Percentiles rank a stretch among this genome's conserved stretches.
Evolutionary conservation across 2,797 vertebrate species (phyloP).

Genomic region (Tragelaphus oryx): DNA sequence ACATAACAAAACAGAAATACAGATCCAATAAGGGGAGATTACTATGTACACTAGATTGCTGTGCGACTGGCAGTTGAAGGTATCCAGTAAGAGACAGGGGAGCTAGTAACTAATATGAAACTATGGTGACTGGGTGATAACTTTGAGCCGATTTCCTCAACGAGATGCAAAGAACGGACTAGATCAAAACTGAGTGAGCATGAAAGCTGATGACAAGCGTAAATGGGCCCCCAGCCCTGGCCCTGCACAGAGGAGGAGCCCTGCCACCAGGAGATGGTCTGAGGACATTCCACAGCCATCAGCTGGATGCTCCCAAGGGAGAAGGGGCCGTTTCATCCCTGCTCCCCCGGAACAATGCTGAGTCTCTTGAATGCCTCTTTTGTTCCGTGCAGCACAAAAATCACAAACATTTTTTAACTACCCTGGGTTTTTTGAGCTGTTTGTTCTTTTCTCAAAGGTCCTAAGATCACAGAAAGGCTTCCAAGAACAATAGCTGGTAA

Average conservation of each 20-base stretch:
- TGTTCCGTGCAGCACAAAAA: conserved; percentile 46
- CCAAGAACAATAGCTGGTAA: conserved; percentile 65
- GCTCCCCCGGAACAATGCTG: conserved; percentile 37
- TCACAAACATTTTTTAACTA: conserved; percentile 59
- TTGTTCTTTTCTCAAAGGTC: conserved; percentile 68
- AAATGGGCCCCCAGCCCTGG: not conserved
- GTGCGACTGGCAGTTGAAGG: not conserved
- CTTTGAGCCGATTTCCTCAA: not conserved
- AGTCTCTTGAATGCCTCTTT: conserved; percentile 59
- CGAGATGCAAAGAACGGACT: not conserved
- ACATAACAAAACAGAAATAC: not conserved
- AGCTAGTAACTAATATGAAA: not conserved
- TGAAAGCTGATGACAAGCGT: not conserved
- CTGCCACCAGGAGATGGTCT: not conserved
- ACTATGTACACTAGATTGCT: not conserved
- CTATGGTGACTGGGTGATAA: not conserved
- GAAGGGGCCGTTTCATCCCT: not conserved
- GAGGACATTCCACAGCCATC: not conserved
- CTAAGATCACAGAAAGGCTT: conserved; percentile 48
- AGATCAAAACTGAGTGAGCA: not conserved
- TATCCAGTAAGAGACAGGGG: not conserved
- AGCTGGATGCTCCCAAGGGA: not conserved
- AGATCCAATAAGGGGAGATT: not conserved
- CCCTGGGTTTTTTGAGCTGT: conserved; percentile 64
- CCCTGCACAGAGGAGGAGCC: not conserved